Evolutionary conservation across 2,113 vertebrate species (phyloP), one percentile per base, ranked within the genome.

Genomic region (Phocoena sinus): DNA sequence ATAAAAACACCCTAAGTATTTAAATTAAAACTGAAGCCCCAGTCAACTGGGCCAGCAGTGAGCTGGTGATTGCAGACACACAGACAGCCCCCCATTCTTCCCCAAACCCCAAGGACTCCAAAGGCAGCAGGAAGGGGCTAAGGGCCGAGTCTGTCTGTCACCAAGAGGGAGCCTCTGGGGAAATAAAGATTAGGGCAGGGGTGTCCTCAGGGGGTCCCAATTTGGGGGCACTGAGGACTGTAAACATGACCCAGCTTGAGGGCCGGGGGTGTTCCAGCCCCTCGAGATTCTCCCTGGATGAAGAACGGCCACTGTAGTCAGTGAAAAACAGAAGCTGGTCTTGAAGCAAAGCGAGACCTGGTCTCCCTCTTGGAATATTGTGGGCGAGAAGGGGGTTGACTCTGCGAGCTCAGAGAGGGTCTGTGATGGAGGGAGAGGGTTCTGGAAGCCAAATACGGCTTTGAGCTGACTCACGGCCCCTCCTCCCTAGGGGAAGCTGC

Each of bases 231-330:
- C 93, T 58, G 71, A 97, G 92, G 71, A 96, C 94, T 96, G 97
- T 97, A 96, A 97, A 97, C 97, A 94, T 47, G 89, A 95, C 89
- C 91, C 95, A 77, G 96, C 60, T 21, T 18, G 58, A 86, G 50
- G n/a, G 74, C 73, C 1, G 0, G 47, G 47, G 47, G 41, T 10
- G 65, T 31, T 71, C 70, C 15, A 80, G 50, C 68, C 56, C 81
- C 83, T 15, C 0, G 2, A 58, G 90, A 80, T 17, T 84, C 95
- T 84, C 68, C 82, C 60, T 53, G 93, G 56, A 73, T 28, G 44
- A 76, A 50, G 67, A 92, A 41, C 2, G 11, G 94, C 97, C 96
- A 93, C 91, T 74, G 91, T 56, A 93, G 94, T 96, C 92, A 91
- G n/a, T 41, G 62, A 84, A 28, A 20, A 11, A 70, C 28, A 11